These are phyloP conservation scores for Meloidogyne hapla DNA, from an alignment of 1,140 invertebrate genomes.

Conservation along the genomic window DNA sequence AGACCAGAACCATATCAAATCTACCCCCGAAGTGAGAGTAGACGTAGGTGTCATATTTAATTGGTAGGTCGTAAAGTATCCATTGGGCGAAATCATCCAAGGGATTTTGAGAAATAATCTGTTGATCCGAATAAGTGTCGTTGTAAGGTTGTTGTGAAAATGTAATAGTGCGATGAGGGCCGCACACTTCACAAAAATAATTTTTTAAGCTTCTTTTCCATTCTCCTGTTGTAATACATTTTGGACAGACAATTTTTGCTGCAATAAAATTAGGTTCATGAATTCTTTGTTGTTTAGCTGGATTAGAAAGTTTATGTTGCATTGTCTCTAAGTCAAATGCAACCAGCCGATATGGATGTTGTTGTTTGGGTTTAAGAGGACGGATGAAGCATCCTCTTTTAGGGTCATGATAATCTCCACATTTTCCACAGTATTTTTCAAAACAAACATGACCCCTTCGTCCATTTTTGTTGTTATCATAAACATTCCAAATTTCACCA, in stretches of 20 bases:
- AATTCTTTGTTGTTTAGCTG: no score
- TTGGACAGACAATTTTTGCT: no score
- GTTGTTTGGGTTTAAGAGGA: slow-evolving; percentile 1
- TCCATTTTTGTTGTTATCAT: no score
- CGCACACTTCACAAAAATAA: background rate
- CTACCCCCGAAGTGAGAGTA: background rate
- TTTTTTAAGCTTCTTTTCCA: background rate
- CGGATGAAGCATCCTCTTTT: background rate
- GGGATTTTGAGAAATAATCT: background rate
- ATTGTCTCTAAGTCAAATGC: slow-evolving; percentile 11
- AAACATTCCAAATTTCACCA: no score
- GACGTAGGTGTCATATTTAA: background rate
- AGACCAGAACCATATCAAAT: background rate
- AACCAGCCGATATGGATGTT: background rate
- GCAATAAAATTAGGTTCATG: no score
- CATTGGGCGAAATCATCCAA: background rate
- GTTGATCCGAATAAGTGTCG: background rate
- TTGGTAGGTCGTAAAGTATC: background rate
- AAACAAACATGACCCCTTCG: no score
- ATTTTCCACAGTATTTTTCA: no score
- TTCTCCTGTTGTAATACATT: background rate
- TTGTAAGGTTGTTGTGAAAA: background rate
- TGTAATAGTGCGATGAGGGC: background rate
- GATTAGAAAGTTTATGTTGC: no score
- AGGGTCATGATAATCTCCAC: no score